These are phyloP conservation scores for Candoia aspera DNA, from an alignment of 2,113 vertebrate genomes.

Conservation along the genomic window DNA sequence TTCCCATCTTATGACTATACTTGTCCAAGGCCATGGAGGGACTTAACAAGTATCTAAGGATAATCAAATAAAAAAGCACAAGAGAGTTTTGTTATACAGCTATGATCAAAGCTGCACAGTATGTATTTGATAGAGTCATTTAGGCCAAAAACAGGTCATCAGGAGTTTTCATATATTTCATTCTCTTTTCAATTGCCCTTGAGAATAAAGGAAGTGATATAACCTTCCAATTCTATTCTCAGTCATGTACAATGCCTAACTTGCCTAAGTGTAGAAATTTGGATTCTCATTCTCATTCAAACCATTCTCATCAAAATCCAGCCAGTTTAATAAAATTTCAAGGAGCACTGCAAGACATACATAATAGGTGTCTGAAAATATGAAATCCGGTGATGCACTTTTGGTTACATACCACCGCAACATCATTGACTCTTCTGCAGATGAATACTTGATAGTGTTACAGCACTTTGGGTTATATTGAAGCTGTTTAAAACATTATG, in stretches of 20 bases:
- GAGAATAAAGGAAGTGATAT: background rate
- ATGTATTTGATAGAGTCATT: background rate
- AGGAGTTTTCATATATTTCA: background rate
- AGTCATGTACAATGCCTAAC: background rate
- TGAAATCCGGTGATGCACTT: background rate
- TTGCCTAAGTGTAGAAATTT: background rate
- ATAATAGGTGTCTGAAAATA: background rate
- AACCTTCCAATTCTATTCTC: background rate
- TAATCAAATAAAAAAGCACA: background rate
- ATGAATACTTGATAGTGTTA: constrained; percentile 34
- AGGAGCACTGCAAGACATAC: background rate
- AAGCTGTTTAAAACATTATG: background rate
- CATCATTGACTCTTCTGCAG: constrained; percentile 7
- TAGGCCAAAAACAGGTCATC: background rate
- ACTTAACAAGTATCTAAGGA: background rate
- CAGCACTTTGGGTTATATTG: constrained; percentile 37
- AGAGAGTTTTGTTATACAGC: background rate
- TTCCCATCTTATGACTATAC: background rate
- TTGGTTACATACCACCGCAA: background rate
- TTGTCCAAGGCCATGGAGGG: background rate
- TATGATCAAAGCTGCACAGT: background rate
- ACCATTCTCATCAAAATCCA: background rate
- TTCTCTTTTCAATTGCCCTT: background rate
- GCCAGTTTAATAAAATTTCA: background rate
- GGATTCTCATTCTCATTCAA: background rate